Conservation (phyloP, 1,140 invertebrate species). For the Himalopsyche phryganea region DNA sequence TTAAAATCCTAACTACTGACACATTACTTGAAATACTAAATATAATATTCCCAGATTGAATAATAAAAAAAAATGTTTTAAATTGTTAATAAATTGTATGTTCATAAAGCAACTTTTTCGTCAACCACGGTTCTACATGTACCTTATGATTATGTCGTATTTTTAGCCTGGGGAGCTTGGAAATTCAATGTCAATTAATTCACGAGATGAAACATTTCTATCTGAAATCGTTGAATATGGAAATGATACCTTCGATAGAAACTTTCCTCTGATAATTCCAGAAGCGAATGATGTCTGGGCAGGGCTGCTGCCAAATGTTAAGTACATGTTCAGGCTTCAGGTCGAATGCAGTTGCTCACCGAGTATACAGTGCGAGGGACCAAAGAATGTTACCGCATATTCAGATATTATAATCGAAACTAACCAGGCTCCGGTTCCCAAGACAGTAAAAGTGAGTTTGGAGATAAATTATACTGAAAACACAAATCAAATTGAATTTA, state of each 20-base stretch:
- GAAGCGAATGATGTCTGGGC: conserved; percentile 4
- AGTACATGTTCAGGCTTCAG: conserved; percentile 24
- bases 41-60: too few relatives aligned
- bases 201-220: conserved; percentile 28
- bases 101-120: too few relatives aligned
- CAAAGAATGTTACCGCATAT: conserved; percentile 25
- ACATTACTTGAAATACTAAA: too few relatives aligned
- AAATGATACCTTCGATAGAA: conserved; percentile 21
- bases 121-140: too few relatives aligned
- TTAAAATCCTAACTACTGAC: too few relatives aligned
- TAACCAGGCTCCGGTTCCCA: conserved; percentile 20
- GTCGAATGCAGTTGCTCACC: conserved; percentile 21
- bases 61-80: too few relatives aligned
- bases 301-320: conserved; percentile 15
- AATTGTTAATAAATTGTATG: too few relatives aligned
- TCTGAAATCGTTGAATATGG: conserved; percentile 30
- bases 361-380: conserved; percentile 26
- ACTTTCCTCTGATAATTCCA: conserved; percentile 24
- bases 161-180: conserved; percentile 25
- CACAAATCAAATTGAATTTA: not conserved
- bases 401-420: conserved; percentile 24
- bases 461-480: not conserved
- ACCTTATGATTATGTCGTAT: too few relatives aligned
- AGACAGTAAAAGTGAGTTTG: conserved; percentile 15
- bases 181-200: conserved; percentile 20